Conservation (phyloP, 2,113 vertebrate genomes). For the Gorilla gorilla region DNA sequence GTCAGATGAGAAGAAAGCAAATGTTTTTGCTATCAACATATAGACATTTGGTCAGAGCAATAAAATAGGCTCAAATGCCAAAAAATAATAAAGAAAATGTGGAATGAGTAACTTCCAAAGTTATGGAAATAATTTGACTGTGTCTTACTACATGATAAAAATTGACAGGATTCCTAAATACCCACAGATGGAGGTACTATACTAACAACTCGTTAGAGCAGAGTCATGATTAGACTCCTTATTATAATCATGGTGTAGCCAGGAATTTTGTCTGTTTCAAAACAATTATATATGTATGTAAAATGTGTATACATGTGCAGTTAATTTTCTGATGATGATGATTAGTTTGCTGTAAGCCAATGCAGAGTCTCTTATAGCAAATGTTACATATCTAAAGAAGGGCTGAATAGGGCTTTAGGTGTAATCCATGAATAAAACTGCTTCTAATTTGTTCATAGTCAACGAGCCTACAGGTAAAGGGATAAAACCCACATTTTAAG, state of each 20-base stretch:
- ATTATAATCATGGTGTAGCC: conserved; percentile 1
- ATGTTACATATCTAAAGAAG: conserved; percentile 11
- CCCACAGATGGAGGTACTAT: conserved; percentile 65
- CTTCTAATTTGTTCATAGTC: conserved; percentile 12
- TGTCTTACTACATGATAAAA: conserved; percentile 73
- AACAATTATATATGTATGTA: conserved; percentile 47
- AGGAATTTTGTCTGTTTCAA: conserved; percentile 60
- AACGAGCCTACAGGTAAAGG: not conserved
- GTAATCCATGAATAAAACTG: not conserved
- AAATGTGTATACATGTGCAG: conserved; percentile 26
- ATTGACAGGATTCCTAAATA: conserved; percentile 62
- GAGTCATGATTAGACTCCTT: conserved; percentile 45
- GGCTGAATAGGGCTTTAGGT: not conserved
- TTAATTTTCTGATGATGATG: conserved; percentile 33
- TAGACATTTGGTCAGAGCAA: conserved; percentile 80
- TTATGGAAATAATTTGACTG: conserved; percentile 78
- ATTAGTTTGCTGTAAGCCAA: conserved; percentile 49
- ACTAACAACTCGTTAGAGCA: conserved; percentile 6
- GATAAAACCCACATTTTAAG: not conserved
- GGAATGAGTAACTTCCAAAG: conserved; percentile 76
- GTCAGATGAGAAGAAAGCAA: conserved; percentile 72
- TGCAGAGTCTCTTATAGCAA: conserved; percentile 18
- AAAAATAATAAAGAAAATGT: conserved; percentile 77
- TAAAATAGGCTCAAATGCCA: conserved; percentile 75
- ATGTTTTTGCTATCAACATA: conserved; percentile 79